A percentile compares a stretch with the other conserved stretches of the same genome.
phyloP scores from a whole-genome alignment of 1,140 invertebrate species.

The Caenorhabditis remanei region DNA sequence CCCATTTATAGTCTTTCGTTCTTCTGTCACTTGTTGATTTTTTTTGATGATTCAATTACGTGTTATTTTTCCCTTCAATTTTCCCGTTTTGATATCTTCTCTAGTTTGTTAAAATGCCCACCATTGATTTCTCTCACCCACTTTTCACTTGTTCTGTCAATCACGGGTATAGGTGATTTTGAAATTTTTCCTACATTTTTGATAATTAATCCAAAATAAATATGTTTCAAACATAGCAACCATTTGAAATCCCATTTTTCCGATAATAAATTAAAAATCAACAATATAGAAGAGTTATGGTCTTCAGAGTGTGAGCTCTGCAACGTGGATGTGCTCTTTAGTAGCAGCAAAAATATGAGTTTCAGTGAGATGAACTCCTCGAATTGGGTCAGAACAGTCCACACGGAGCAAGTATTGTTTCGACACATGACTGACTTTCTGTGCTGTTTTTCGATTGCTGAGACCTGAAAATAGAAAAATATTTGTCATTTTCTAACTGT shows the following conservation, averaged over 20 bases:
- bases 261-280: background rate
- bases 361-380: conserved; percentile 9
- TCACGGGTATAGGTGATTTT: conserved; percentile 8
- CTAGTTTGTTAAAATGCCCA: conserved; percentile 27
- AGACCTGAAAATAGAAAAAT: conserved; percentile 4
- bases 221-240: too few species aligned
- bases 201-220: too few species aligned
- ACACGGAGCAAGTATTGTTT: conserved; percentile 27
- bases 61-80: background rate
- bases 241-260: too few species aligned
- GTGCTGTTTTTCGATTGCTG: conserved; percentile 26
- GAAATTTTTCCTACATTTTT: too few species aligned
- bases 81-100: background rate
- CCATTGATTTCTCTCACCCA: background rate
- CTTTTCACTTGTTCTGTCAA: conserved; percentile 2
- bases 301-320: background rate
- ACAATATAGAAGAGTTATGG: background rate
- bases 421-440: conserved; percentile 17
- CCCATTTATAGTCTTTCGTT: conserved; percentile 5
- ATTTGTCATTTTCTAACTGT: too few species aligned
- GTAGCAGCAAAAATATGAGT: background rate
- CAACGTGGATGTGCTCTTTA: conserved; percentile 8
- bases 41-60: background rate
- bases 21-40: conserved; percentile 6
- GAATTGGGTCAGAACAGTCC: background rate